phyloP scores from a whole-genome alignment of 1,140 invertebrate species.

The Drosophila guanche region DNA sequence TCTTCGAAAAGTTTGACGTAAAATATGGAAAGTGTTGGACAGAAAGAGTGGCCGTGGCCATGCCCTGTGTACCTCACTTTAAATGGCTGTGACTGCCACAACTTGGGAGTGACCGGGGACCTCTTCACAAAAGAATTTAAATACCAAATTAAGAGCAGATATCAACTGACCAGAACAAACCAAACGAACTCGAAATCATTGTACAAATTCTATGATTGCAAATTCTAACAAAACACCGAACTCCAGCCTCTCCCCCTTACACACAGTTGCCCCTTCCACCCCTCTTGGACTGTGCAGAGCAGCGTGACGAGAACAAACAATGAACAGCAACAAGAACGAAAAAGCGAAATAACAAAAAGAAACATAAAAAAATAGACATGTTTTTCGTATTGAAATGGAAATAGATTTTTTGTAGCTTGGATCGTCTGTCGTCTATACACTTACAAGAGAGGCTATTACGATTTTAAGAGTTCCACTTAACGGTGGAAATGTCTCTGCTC shows the following conservation, averaged over 20 bases:
- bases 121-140: conserved; percentile 44
- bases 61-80: no score
- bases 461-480: no score
- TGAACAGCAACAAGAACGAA: conserved; percentile 30
- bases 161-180: conserved; percentile 50
- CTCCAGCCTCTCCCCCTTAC: conserved; percentile 3
- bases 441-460: no score
- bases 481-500: no score
- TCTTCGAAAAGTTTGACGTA: no score
- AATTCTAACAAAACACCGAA: conserved; percentile 36
- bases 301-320: conserved; percentile 77
- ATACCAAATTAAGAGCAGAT: conserved; percentile 42
- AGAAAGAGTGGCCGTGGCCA: no score
- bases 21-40: no score
- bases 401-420: conserved; percentile 55
- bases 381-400: conserved; percentile 74
- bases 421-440: no score
- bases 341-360: conserved; percentile 11
- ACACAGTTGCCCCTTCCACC: neutral
- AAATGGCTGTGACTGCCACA: no score
- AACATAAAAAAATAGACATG: conserved; percentile 32
- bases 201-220: conserved; percentile 43
- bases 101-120: neutral
- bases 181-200: conserved; percentile 8
- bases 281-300: conserved; percentile 52